Evolutionary conservation across 1,140 invertebrate species (phyloP), one percentile per base, ranked within the genome.

Genomic region (Wasmannia auropunctata): DNA sequence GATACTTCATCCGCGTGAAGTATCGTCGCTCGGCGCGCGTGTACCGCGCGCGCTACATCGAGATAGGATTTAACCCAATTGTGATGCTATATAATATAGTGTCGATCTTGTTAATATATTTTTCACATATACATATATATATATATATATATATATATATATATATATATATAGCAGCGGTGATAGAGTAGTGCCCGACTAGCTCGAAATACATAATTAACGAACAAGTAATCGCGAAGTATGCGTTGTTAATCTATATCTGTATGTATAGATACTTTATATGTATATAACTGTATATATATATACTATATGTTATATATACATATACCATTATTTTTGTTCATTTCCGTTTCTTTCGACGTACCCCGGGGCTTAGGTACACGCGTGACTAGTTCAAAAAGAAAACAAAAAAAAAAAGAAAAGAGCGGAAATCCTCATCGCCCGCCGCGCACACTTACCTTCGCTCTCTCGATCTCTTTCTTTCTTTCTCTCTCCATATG

Each of bases 311-410:
- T 90, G 46, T 86, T n/a, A 88, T 86, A 85, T 86, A 90, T 65
- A 72, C 86, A 87, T 85, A 74, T 88, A 88, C 60, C 88, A 56
- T 60, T 89, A n/a, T n/a, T 60, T 89, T 87, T 89, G 51, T 88
- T 89, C 74, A 90, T 79, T n/a, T 86, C 76, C 85, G 74, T 46
- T 37, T 86, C 40, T 74, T 80, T 87, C 75, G 51, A 58, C 63
- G 76, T 90, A 92, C 89, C 89, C 75, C 77, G 79, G 60, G 83
- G 83, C 67, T 81, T 85, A 90, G 90, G 91, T 92, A 91, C 72
- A 87, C 91, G 86, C 81, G 60, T 93, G 93, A 93, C 92, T 93
- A 92, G 91, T 89, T 93, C 3, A 85, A 86, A 88, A 87, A 56
- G 16, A 85, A 46, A 46, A 46, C n/a, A 67, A 56, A 51, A 31